Evolutionary conservation across 2,888 invertebrate species (phyloP).

Genomic region (Trissolcus japonicus): DNA sequence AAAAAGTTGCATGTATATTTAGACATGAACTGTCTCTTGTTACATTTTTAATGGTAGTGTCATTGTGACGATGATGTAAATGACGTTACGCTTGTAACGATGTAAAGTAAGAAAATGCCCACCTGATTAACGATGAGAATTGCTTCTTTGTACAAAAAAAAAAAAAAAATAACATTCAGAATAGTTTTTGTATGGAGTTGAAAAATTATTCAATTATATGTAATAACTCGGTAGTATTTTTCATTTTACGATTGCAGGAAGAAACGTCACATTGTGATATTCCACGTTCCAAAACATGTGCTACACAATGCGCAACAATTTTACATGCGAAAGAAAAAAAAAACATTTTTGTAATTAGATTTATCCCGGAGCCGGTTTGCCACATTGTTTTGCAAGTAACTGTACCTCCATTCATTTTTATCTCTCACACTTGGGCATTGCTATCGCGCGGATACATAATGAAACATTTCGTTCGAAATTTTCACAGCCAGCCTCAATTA

Average conservation of each 20-base stretch:
- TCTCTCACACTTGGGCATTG: constrained; percentile 29
- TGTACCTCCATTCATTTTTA: constrained; percentile 15
- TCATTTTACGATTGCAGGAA: not conserved
- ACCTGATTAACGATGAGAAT: not conserved
- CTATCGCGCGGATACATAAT: constrained; percentile 2
- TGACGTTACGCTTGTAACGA: not conserved
- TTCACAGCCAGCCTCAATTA: constrained; percentile 31
- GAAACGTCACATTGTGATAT: constrained; percentile 6
- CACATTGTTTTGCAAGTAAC: constrained; percentile 38
- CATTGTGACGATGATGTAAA: constrained; percentile 12
- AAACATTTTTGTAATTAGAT: constrained; percentile 38
- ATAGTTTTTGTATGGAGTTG: not conserved
- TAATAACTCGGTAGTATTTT: constrained; percentile 3
- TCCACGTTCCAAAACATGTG: constrained; percentile 13
- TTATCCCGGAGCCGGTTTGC: constrained; percentile 13
- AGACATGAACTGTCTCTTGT: constrained; percentile 13
- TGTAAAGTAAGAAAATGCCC: not conserved
- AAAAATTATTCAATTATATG: not conserved
- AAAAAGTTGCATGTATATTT: not conserved
- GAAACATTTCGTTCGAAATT: constrained; percentile 14
- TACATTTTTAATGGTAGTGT: constrained; percentile 6
- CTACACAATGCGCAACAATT: constrained; percentile 10
- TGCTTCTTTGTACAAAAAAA: not conserved
- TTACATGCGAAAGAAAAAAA: constrained; percentile 26
- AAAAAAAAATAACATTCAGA: not conserved